Conservation (phyloP, 2,113 vertebrate genomes). For the Forbesichthys agassizii region DNA sequence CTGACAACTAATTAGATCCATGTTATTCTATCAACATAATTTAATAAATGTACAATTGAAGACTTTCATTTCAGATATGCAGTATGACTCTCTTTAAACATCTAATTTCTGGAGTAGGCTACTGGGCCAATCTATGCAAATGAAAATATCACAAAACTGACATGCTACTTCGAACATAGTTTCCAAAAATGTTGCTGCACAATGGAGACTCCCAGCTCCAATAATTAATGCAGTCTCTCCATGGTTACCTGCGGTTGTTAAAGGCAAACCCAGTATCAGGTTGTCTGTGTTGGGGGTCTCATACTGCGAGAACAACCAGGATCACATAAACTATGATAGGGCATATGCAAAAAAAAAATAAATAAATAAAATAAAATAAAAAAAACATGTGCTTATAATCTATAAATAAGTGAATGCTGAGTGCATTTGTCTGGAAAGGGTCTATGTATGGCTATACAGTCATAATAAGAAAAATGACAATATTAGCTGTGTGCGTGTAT, state of each 20-base stretch:
- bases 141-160: constrained; percentile 23
- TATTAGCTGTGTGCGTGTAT: not conserved
- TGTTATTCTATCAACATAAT: too few species aligned
- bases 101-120: too few species aligned
- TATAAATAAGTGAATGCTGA: too few species aligned
- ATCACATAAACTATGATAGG: constrained; percentile 39
- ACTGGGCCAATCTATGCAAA: not conserved
- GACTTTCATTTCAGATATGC: too few species aligned
- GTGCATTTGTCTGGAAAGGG: not conserved
- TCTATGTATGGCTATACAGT: not conserved
- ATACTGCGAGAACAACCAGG: constrained; percentile 47
- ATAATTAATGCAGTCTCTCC: constrained; percentile 77
- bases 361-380: too few species aligned
- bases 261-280: constrained; percentile 72
- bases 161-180: constrained; percentile 17
- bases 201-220: constrained; percentile 54
- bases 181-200: constrained; percentile 37
- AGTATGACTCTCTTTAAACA: too few species aligned
- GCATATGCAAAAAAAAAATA: constrained; percentile 1
- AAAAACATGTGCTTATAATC: too few species aligned
- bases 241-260: constrained; percentile 77
- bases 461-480: not conserved
- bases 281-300: constrained; percentile 56
- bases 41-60: too few species aligned
- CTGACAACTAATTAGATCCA: too few species aligned